phyloP scores from a whole-genome alignment of 2,797 vertebrate genomes.

The Botia almorhae region DNA sequence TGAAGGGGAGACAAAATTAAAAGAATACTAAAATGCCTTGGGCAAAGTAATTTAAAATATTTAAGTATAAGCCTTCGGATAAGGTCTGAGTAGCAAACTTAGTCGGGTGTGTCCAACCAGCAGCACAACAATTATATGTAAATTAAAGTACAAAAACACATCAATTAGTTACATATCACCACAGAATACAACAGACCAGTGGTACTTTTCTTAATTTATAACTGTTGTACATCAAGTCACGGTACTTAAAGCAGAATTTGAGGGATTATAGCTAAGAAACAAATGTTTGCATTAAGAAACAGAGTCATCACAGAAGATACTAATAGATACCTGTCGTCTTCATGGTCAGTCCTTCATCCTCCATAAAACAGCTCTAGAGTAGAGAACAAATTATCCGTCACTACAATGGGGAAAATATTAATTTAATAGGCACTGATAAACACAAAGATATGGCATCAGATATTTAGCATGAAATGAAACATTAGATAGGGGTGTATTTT shows the following conservation, averaged over 20 bases:
- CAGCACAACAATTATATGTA: too few relatives aligned
- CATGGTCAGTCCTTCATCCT: conserved; percentile 58
- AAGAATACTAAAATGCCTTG: too few relatives aligned
- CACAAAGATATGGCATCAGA: neutral
- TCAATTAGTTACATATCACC: neutral
- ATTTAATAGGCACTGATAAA: neutral
- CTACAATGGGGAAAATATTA: neutral
- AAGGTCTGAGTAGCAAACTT: too few relatives aligned
- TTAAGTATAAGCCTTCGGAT: too few relatives aligned
- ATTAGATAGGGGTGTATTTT: neutral
- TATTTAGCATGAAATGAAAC: neutral
- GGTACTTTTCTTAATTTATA: neutral
- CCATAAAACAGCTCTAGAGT: conserved; percentile 44
- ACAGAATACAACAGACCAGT: neutral
- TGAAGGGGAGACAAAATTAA: too few relatives aligned
- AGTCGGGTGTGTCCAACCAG: too few relatives aligned
- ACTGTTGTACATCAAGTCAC: neutral
- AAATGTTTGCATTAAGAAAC: neutral
- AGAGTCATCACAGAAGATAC: conserved; percentile 6
- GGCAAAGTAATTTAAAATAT: too few relatives aligned
- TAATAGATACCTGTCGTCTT: conserved; percentile 54
- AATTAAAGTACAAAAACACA: too few relatives aligned
- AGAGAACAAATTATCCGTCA: neutral
- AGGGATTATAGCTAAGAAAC: neutral
- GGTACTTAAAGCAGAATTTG: neutral